Evolutionary conservation across 1,140 invertebrate species (phyloP), one percentile per base, ranked within the genome.

Genomic region (Eubasilissa regina): DNA sequence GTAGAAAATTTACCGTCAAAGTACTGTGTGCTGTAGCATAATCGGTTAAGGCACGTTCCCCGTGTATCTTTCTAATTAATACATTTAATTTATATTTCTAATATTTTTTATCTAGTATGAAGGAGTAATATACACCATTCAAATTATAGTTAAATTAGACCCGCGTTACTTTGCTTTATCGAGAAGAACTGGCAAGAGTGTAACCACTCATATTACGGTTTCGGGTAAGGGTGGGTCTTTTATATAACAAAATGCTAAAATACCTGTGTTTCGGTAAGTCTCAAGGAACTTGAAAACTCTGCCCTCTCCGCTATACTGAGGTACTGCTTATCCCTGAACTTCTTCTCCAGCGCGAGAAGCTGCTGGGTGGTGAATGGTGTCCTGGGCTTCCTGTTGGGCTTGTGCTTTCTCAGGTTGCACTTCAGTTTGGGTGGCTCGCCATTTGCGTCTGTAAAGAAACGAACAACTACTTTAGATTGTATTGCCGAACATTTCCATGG

Each of bases 361-460:
- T 99, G 98, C 86, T 98, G 96, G 3, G 97, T 98, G 9, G 97
- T 99, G 90, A 99, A 99, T 0, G 98, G 98, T 0, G 98, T 99
- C 68, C 98, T 91, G 0, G 98, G 98, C 88, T 99, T 99, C 77
- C 98, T 90, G 89, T 99, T 99, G 21, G 97, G 97, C 85, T 99
- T 99, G 91, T 92, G 91, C 84, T 98, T 98, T 80, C 97, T 89
- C 70, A 98, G 90, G 86, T 97, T 97, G 89, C 97, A 99, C 87
- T 98, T 98, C 62, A 96, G 90, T 87, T 95, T 95, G 0, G 94
- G 93, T 10, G 93, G 92, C 83, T 96, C 94, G 3, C 92, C 92
- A 83, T 93, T 92, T 15, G 87, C 86, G 83, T 93, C 93, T 94
- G 90, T 56, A 89, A 90, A 47, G 45, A 84, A 85, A 21, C 68